phyloP scores from a whole-genome alignment of 2,797 vertebrate genomes.

The Xiphophorus birchmanni region DNA sequence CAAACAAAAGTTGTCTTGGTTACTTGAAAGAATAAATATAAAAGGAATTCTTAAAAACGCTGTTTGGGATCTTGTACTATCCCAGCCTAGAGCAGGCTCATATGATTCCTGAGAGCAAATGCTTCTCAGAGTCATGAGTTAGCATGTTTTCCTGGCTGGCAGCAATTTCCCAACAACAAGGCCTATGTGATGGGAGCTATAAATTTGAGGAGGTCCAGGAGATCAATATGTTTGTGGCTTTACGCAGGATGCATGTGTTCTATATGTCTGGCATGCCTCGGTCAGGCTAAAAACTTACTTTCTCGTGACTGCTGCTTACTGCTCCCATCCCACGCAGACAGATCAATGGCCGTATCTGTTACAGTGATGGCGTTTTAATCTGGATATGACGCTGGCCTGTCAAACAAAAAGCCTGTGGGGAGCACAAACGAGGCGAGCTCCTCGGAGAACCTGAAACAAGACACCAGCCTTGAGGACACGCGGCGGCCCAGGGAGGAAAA shows the following conservation, averaged over 20 bases:
- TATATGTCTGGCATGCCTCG: not conserved
- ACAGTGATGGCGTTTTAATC: conserved; percentile 75
- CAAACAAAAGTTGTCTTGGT: conserved; percentile 15
- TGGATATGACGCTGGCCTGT: conserved; percentile 50
- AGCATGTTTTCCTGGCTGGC: conserved; percentile 62
- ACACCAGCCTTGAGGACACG: conserved; percentile 59
- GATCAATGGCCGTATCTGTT: conserved; percentile 71
- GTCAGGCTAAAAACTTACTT: conserved; percentile 6
- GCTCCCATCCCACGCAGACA: conserved; percentile 38
- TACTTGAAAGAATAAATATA: conserved; percentile 29
- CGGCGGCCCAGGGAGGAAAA: conserved; percentile 53
- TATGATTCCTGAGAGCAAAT: conserved; percentile 70
- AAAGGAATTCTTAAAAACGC: conserved; percentile 41
- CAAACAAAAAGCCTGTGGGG: conserved; percentile 58
- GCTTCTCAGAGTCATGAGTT: conserved; percentile 73
- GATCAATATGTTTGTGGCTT: conserved; percentile 15
- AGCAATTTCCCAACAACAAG: conserved; percentile 57
- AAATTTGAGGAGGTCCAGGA: conserved; percentile 25
- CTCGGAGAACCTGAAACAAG: conserved; percentile 66
- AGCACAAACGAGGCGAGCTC: conserved; percentile 31
- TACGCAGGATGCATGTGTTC: not conserved
- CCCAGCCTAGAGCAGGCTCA: conserved; percentile 67
- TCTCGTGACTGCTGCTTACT: conserved; percentile 36
- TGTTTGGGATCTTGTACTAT: conserved; percentile 43
- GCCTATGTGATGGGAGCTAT: conserved; percentile 39